Evolutionary conservation across 2,888 invertebrate species (phyloP), one percentile per base, ranked within the genome.

Genomic region (Unio delphinus): DNA sequence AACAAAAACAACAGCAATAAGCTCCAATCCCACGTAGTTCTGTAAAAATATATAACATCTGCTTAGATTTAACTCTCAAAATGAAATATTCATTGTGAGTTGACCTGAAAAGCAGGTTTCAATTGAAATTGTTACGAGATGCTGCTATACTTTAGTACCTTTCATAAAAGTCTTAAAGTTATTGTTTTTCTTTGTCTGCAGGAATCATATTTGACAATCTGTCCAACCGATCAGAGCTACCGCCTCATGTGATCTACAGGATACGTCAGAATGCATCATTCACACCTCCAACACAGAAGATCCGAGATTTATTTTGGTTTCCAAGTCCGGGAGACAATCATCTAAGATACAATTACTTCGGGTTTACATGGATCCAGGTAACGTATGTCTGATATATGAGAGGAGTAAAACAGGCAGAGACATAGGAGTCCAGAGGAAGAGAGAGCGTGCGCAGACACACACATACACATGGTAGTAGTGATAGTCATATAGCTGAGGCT

Each of bases 291-390:
- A 91, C 91, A 4, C 88, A 86, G 67, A 76, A 84, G 64, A 84
- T 90, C 26, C 82, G 90, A 26, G 84, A 84, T 54, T 83, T 86
- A 26, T 85, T 90, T 74, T 91, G 91, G 91, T 89, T 87, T 73
- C 91, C 91, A 8, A 90, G 90, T 1, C 90, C 91, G 11, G 85
- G 89, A 30, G 70, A 71, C 1, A 65, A 76, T 30, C 86, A 86
- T 56, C 89, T 90, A 74, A 81, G 86, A 34, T 91, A 91, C 79
- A 91, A 91, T 79, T 90, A 90, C 80, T 94, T 94, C 69, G 91
- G 91, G 17, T 91, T 91, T 81, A 87, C 90, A 55, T 91, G 91
- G 91, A 88, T 91, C 64, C 90, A 90, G 87, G 90, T 90, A 76
- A 55, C 58, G 11, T 45, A 45, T 11, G 1, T 45, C 1, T 45